Base-by-base conservation (phyloP, 2,888 invertebrate species). In the Leucania comma region DNA sequence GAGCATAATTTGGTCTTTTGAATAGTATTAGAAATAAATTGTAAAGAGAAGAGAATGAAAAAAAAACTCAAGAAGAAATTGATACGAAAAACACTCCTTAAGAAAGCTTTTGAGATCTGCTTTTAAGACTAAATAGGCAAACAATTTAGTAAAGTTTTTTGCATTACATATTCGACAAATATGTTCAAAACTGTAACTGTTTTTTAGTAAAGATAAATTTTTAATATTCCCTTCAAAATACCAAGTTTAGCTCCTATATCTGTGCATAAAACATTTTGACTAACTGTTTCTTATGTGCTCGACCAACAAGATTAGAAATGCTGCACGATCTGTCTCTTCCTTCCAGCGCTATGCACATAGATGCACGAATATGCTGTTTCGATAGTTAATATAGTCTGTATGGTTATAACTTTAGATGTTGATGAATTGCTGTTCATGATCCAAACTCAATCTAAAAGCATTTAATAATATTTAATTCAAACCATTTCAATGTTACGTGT, bases 241-340 rank as follows among this genome's bases (percentile, higher is more conserved):
- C 87, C 84, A 90, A 87, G 80, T 87, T 84, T 77, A 70, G 86
- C 89, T 91, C 82, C 85, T 83, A 86, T 90, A 83, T 87, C 72
- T 90, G 90, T 91, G 91, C 91, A 90, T 92, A 83, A 81, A 80
- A 89, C 75, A 86, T 87, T 88, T 88, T 77, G 62, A 74, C 78
- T 90, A 84, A 90, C 83, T 94, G 90, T 94, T 93, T 86, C 90
- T 78, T 94, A 91, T 95, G 90, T 93, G 89, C 86, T 89, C 90
- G 94, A 94, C 95, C 95, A 94, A 94, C 72, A 92, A 95, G 95
- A 94, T 94, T 90, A 89, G 88, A 91, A 80, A 75, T 92, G 87
- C 88, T 92, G 94, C 95, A 95, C 95, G 89, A 84, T 80, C 90
- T 91, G 59, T 91, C 89, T 91, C 71, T 87, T 81, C 81, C 86